Percentiles rank a stretch among this genome's conserved stretches.
Evolutionary conservation across 92 coral and sea anemone species (phyloP).

Genomic region (Umimayanthus kanabou): DNA sequence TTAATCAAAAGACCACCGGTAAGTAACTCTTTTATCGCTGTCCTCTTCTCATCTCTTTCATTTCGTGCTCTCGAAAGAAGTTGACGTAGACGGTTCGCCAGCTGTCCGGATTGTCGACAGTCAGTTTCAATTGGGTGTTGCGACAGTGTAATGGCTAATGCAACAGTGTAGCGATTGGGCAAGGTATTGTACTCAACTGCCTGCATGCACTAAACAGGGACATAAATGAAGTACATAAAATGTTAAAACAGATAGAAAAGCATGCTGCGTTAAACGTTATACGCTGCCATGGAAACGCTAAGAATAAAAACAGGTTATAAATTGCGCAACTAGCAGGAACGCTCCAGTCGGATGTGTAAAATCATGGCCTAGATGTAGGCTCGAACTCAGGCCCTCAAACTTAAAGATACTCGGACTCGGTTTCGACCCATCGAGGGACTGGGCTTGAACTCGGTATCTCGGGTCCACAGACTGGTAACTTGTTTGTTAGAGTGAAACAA

Average conservation of each 20-base stretch:
- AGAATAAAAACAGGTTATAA: neutral
- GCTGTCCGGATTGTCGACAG: constrained; percentile 46
- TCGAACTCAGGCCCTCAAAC: neutral
- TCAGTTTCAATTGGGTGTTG: constrained; percentile 23
- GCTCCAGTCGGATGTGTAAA: neutral
- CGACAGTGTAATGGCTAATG: constrained; percentile 13
- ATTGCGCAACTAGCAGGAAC: neutral
- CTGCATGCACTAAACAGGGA: neutral
- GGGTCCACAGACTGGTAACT: neutral
- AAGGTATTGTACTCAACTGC: constrained; percentile 34
- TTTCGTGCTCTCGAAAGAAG: constrained; percentile 33
- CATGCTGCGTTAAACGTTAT: neutral
- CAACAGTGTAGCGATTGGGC: constrained; percentile 14
- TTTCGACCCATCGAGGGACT: neutral
- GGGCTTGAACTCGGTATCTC: neutral
- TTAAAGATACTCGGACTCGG: neutral
- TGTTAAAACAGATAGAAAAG: neutral
- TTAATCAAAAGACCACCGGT: neutral
- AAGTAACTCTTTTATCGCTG: neutral
- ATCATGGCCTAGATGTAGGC: neutral
- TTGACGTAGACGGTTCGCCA: constrained; percentile 33
- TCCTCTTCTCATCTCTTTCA: neutral
- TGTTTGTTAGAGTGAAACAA: neutral
- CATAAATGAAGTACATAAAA: neutral
- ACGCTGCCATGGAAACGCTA: neutral